Evolutionary conservation across 2,888 invertebrate species (phyloP).

Genomic region (Deilephila elpenor): DNA sequence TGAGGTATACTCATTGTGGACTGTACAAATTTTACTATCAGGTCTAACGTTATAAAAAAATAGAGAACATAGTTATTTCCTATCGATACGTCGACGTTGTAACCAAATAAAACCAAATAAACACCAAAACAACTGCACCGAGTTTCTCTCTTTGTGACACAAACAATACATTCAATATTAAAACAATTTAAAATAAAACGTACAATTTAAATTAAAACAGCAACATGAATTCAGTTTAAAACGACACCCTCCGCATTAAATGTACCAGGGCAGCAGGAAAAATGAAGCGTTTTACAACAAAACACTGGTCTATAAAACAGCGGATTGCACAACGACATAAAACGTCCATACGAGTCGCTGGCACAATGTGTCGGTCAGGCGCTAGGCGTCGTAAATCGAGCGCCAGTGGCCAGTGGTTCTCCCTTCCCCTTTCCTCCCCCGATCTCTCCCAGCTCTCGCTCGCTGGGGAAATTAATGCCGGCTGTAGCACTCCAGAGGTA

Average conservation of each 20-base stretch:
- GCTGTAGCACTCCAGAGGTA: constrained; percentile 16
- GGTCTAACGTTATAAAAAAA: no score
- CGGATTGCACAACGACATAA: constrained; percentile 17
- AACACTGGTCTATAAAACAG: background rate
- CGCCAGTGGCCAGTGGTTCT: background rate
- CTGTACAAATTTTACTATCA: no score
- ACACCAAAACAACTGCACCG: no score
- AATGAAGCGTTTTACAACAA: constrained; percentile 6
- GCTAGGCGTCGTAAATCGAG: constrained; percentile 19
- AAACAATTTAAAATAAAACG: background rate
- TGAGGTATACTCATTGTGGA: no score
- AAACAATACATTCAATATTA: no score
- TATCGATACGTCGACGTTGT: no score
- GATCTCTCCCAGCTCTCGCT: background rate
- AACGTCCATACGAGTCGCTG: background rate
- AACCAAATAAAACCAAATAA: no score
- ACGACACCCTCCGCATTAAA: background rate
- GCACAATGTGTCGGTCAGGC: background rate
- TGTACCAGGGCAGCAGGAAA: background rate
- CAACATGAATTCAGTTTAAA: background rate
- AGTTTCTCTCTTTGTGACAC: no score
- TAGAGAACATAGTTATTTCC: no score
- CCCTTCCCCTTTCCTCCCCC: background rate
- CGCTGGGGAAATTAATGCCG: constrained; percentile 21
- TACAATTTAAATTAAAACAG: background rate